Base-by-base conservation (phyloP, 1,140 invertebrate genomes). In the Chlorops oryzae region DNA sequence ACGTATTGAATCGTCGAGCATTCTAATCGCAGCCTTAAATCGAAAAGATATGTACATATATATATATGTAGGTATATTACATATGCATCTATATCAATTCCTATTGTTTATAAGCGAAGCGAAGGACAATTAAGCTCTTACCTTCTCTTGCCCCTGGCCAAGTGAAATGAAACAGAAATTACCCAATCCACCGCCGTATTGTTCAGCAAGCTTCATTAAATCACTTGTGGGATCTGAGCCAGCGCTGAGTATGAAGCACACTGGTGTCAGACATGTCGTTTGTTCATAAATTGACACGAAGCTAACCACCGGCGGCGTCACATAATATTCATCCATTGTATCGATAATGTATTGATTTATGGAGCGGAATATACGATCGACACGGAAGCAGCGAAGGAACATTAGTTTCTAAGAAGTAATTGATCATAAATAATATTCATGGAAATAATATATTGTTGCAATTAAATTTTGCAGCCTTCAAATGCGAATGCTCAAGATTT, bases 191-290 rank as follows among this genome's bases (percentile, higher is more conserved):
- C 81, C 85, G 17, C 84, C 84, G 47, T 74, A 78, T 51, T 74
- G 74, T 40, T 91, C 87, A 0, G 87, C 89, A 18, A 94, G 65
- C 73, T 92, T 93, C 77, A 90, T 86, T n/a, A 96, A 68, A 65
- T 94, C 90, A 39, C 79, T 81, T 0, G 88, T 88, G 18, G 90
- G 90, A 76, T 96, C 90, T 0, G 88, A 89, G 0, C 90, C 90
- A 9, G 89, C 86, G 62, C 87, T 91, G 20, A 93, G 74, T 48
- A 94, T 87, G 63, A 96, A 92, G 38, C 92, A 82, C 13, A 93
- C 85, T 0, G 91, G 90, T 50, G 84, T 90, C 6, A 70, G 78
- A 1, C 86, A 79, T 0, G 81, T 82, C 50, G 87, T 90, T 67
- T 92, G 88, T 47, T 90, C 84, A 62, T 80, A 91, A 51, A 94